phyloP scores from a whole-genome alignment of 37 sponge, comb jelly and placozoan genomes.

The Corticium candelabrum region DNA sequence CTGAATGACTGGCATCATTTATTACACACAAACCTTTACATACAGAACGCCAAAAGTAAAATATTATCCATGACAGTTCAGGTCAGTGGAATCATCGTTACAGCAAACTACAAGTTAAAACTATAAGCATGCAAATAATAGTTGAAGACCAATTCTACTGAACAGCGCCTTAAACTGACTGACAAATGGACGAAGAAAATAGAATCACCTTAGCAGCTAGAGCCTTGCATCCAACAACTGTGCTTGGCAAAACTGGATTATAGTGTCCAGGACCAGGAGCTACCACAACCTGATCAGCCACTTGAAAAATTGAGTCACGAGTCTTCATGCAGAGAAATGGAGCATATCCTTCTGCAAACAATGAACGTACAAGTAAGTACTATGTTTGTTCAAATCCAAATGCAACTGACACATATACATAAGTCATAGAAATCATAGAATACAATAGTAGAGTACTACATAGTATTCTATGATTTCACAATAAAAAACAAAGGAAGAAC shows the following conservation, averaged over 20 bases:
- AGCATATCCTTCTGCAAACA: conserved; percentile 63
- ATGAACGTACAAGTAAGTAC: background rate
- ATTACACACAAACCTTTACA: no score
- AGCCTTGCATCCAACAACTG: conserved; percentile 26
- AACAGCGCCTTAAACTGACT: background rate
- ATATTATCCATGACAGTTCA: no score
- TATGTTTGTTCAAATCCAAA: background rate
- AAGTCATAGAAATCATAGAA: background rate
- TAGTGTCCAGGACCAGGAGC: conserved; percentile 93
- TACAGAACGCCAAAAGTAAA: no score
- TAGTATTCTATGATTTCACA: no score
- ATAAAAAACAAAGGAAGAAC: no score
- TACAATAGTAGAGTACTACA: conserved; percentile 1
- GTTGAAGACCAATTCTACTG: no score
- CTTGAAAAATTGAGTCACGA: conserved; percentile 63
- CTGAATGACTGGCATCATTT: no score
- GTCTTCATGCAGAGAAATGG: conserved; percentile 79
- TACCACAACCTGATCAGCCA: conserved; percentile 40
- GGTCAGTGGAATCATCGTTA: no score
- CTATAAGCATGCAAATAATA: no score
- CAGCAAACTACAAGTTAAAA: no score
- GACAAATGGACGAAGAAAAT: background rate
- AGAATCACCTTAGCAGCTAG: background rate
- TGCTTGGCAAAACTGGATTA: conserved; percentile 37
- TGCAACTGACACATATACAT: background rate